Percentiles rank a stretch among this genome's conserved stretches.
These are phyloP conservation scores for Mastigias papua DNA, from an alignment of 30 jellyfish, hydroid and myxozoan genomes.

Conservation along the genomic window DNA sequence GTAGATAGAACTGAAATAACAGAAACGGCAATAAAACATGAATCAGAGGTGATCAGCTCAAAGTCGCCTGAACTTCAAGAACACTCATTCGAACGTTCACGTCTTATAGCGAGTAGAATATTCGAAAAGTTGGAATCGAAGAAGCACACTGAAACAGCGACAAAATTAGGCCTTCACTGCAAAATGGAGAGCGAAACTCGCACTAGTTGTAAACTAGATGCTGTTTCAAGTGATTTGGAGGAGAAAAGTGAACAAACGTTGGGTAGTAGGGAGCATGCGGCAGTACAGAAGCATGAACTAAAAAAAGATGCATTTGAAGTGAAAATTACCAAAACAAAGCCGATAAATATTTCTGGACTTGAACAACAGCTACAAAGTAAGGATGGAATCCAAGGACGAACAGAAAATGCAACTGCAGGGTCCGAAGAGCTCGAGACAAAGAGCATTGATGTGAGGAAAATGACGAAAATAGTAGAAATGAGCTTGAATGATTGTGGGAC, in stretches of 20 bases:
- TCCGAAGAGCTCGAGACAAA: neutral
- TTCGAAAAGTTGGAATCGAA: constrained; percentile 28
- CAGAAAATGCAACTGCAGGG: neutral
- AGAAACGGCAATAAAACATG: neutral
- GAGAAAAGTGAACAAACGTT: neutral
- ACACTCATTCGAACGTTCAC: constrained; percentile 18
- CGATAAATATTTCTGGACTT: constrained; percentile 4
- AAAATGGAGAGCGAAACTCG: neutral
- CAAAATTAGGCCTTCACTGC: neutral
- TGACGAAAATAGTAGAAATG: neutral
- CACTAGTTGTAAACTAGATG: neutral
- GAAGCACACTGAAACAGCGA: neutral
- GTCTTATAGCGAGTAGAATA: constrained; percentile 16
- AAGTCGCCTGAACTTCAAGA: neutral
- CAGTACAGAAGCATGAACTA: neutral
- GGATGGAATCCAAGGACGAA: neutral
- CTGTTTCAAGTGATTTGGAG: neutral
- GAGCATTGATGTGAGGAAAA: neutral
- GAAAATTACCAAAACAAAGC: constrained; percentile 14
- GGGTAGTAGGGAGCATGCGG: neutral
- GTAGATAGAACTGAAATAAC: neutral
- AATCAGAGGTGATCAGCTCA: neutral
- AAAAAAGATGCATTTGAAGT: neutral
- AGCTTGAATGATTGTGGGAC: neutral
- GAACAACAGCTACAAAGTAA: neutral